Conservation (phyloP, 2,888 invertebrate species). For the Tiliacea citrago region DNA sequence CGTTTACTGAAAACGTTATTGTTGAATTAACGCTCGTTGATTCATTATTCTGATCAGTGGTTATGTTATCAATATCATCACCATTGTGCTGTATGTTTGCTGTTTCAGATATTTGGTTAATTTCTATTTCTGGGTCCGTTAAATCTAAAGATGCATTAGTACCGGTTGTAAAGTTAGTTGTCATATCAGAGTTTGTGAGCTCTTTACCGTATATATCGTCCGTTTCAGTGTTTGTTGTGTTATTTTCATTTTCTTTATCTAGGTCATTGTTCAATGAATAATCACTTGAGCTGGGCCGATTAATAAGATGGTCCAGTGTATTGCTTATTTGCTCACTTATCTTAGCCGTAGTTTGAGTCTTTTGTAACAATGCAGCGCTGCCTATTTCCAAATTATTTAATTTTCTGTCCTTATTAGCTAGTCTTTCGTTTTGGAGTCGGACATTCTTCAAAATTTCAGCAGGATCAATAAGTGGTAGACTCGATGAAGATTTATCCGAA, state of each 20-base stretch:
- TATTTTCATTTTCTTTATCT: conserved; percentile 28
- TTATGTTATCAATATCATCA: conserved; percentile 12
- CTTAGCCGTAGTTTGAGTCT: conserved; percentile 68
- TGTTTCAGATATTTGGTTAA: not conserved
- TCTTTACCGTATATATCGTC: not conserved
- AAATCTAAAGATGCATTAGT: conserved; percentile 18
- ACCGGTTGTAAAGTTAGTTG: not conserved
- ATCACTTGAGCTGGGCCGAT: conserved; percentile 68
- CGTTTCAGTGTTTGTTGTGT: not conserved
- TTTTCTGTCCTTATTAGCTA: conserved; percentile 74
- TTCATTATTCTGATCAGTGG: conserved; percentile 30
- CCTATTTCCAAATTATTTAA: conserved; percentile 72
- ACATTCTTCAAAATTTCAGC: conserved; percentile 75
- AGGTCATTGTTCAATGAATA: not conserved
- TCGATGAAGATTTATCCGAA: conserved; percentile 38
- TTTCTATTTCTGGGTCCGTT: not conserved
- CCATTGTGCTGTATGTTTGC: not conserved
- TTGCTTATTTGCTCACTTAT: conserved; percentile 69
- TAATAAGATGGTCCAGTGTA: conserved; percentile 71
- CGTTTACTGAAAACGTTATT: not conserved
- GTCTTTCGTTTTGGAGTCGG: conserved; percentile 69
- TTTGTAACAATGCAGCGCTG: conserved; percentile 67
- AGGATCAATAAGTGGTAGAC: conserved; percentile 66
- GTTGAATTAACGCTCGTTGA: conserved; percentile 1
- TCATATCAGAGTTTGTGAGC: not conserved